These are phyloP conservation scores for Oscheius sp. DNA, from an alignment of 2,888 invertebrate genomes.

Conservation along the genomic window DNA sequence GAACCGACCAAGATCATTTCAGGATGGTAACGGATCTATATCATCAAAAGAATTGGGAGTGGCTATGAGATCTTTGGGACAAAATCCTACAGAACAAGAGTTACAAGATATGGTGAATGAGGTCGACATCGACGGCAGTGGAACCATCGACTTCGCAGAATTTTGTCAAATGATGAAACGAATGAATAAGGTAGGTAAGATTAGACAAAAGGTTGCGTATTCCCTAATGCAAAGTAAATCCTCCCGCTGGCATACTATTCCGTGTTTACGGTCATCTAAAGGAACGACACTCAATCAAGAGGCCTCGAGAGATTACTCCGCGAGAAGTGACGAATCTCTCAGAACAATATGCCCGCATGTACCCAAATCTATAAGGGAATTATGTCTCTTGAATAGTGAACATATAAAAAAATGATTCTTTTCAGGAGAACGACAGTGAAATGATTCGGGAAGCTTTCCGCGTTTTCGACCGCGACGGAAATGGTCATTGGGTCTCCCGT, in stretches of 20 bases:
- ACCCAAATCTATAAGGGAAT: neutral
- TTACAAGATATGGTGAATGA: conserved; percentile 73
- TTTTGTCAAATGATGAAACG: conserved; percentile 74
- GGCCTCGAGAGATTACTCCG: conserved; percentile 34
- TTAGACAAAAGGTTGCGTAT: neutral
- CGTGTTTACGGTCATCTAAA: conserved; percentile 18
- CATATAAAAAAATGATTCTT: neutral
- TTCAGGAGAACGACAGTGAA: conserved; percentile 72
- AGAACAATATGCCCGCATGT: conserved; percentile 5
- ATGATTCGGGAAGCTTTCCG: conserved; percentile 73
- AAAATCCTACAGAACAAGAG: conserved; percentile 74
- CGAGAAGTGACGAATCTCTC: conserved; percentile 17
- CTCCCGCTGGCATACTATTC: neutral
- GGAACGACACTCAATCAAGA: conserved; percentile 29
- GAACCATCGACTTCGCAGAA: conserved; percentile 72
- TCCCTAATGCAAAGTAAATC: neutral
- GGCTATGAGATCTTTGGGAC: conserved; percentile 74
- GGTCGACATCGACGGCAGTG: conserved; percentile 72
- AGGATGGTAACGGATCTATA: conserved; percentile 74
- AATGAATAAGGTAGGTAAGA: conserved; percentile 66
- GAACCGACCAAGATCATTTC: conserved; percentile 33
- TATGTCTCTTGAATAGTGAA: neutral
- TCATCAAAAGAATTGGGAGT: conserved; percentile 74
- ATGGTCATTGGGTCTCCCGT: conserved; percentile 52
- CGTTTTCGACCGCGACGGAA: conserved; percentile 73